Evolutionary conservation across 2,797 vertebrate genomes (phyloP).

Genomic region (Octomys mimax): DNA sequence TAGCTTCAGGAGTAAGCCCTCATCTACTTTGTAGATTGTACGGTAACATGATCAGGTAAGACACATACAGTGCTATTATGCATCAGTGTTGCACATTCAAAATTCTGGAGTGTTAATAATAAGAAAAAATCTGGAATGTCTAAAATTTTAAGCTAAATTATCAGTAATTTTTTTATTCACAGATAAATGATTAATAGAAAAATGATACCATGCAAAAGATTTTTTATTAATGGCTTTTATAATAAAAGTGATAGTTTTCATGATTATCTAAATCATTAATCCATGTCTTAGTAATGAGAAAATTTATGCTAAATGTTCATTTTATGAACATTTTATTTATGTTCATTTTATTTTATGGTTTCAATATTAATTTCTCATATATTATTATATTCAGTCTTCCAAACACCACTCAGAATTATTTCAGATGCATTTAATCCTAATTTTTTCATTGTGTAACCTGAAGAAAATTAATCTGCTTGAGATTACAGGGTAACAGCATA

Average conservation of each 20-base stretch:
- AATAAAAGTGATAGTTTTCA: constrained; percentile 1
- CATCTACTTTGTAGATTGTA: background rate
- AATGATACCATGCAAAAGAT: background rate
- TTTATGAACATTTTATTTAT: no score
- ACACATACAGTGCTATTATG: background rate
- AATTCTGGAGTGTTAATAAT: background rate
- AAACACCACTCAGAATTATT: constrained; percentile 25
- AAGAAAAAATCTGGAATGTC: background rate
- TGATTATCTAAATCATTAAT: background rate
- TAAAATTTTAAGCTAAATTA: constrained; percentile 26
- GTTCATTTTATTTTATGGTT: constrained; percentile 7
- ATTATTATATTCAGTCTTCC: background rate
- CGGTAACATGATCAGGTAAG: background rate
- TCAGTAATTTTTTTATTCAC: background rate
- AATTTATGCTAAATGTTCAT: background rate
- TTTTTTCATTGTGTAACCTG: constrained; percentile 14
- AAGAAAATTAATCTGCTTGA: constrained; percentile 13
- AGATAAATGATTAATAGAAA: background rate
- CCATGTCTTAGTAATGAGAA: background rate
- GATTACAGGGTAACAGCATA: background rate
- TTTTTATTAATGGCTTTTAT: constrained; percentile 28
- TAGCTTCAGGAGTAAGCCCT: background rate
- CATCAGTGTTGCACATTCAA: background rate
- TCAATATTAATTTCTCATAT: constrained; percentile 29
- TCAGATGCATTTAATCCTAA: background rate